Conservation (phyloP, 2,888 invertebrate species). For the Coremacera marginata region DNA sequence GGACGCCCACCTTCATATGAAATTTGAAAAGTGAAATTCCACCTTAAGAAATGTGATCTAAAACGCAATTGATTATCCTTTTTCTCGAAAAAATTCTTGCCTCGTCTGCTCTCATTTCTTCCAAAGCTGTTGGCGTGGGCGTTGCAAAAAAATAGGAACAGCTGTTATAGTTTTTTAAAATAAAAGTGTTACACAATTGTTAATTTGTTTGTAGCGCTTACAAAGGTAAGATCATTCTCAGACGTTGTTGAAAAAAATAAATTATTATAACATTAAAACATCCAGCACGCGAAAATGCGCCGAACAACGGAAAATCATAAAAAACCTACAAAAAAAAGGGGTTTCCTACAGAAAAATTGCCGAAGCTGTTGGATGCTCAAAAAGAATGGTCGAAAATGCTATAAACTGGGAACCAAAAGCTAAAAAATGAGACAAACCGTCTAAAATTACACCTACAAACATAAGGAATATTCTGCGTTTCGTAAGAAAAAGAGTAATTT, state of each 20-base stretch:
- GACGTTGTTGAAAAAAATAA: background rate
- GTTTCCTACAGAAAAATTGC: background rate
- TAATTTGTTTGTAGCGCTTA: background rate
- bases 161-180: background rate
- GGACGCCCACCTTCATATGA: too few species aligned
- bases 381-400: too few species aligned
- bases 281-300: background rate
- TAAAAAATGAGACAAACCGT: background rate
- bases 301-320: background rate
- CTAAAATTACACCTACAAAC: background rate
- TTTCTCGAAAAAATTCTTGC: too few species aligned
- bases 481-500: background rate
- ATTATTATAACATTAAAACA: background rate
- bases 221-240: background rate
- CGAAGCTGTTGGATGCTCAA: too few species aligned
- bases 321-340: background rate
- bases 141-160: background rate
- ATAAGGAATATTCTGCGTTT: background rate
- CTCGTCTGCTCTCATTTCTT: too few species aligned
- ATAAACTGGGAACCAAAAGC: background rate
- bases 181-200: background rate
- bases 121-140: too few species aligned
- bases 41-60: too few species aligned
- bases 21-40: too few species aligned
- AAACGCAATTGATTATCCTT: too few species aligned